Evolutionary conservation across 2,797 vertebrate genomes (phyloP), one percentile per base, ranked within the genome.

Genomic region (Eurystomus glaucurus): DNA sequence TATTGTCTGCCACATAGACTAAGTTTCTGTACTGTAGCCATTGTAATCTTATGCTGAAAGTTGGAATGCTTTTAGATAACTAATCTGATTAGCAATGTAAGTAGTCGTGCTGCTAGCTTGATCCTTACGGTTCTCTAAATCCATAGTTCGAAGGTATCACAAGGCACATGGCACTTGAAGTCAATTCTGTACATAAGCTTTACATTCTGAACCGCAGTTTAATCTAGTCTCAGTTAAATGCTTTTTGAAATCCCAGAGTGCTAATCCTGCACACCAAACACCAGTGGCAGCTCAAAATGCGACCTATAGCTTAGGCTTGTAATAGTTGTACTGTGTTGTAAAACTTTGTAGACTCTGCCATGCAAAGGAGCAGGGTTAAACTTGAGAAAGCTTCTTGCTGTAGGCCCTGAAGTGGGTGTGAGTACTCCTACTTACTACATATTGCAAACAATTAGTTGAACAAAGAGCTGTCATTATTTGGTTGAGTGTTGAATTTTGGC

Each of bases 251-350:
- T 97, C 95, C 92, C 89, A 98, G 71, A 96, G 97, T 97, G 96
- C 97, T 98, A 97, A 98, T 98, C 98, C 98, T 98, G 90, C 97
- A 81, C 96, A 45, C 52, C 50, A 60, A 97, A 74, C 97, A 88
- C 94, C 90, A 94, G 86, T 97, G 93, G 91, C 96, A 95, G 82
- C 91, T 95, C 43, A 96, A 97, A 94, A 88, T 95, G 90, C 82
- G 94, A 55, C 79, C 69, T 91, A 68, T 98, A 95, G 96, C 23
- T 79, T 97, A 96, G 94, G 70, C 90, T 96, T 90, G 92, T 97
- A 65, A 88, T 97, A 94, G 77, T 51, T 94, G 96, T 97, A 93
- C 78, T 81, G 97, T 97, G 96, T 82, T 97, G 94, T 96, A 94
- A 97, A 77, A 91, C 64, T 93, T 80, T 33, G 71, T 96, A 88